phyloP scores from a whole-genome alignment of 2,888 invertebrate genomes.

The Clitarchus hookeri region DNA sequence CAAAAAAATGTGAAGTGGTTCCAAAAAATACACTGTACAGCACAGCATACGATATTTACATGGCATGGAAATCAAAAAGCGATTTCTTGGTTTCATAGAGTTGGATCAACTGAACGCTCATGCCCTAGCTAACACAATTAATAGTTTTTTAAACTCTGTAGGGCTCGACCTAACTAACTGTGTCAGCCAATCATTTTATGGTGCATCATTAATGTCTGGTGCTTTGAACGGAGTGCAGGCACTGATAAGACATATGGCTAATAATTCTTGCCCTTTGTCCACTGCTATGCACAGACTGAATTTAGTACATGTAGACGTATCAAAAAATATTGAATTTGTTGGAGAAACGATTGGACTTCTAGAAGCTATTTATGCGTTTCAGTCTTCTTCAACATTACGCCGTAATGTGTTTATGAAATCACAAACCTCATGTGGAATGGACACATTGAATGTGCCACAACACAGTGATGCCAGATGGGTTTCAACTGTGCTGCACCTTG shows the following conservation, averaged over 20 bases:
- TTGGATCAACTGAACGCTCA: not conserved
- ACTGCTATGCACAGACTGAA: not conserved
- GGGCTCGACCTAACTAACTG: not conserved
- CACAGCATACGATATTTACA: not conserved
- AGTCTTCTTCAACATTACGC: no score
- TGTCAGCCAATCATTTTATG: slow-evolving; percentile 2
- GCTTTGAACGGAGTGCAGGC: not conserved
- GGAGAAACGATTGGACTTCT: no score
- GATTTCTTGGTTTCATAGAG: slow-evolving; percentile 14
- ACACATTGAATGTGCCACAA: no score
- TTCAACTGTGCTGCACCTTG: no score
- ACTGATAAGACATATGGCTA: not conserved
- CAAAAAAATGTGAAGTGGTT: no score
- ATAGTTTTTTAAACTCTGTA: not conserved
- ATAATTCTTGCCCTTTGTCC: not conserved
- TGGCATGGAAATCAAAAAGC: not conserved
- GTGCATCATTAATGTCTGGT: not conserved
- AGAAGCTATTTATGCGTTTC: no score
- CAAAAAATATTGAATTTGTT: no score
- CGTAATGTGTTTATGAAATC: no score
- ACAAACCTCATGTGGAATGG: no score
- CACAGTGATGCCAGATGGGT: no score
- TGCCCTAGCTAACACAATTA: not conserved
- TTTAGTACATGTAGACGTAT: not conserved
- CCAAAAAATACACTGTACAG: no score